Percentiles rank a stretch among this genome's conserved stretches.
Evolutionary conservation across 2,797 vertebrate species (phyloP).

Genomic region (Threskiornis aethiopicus): DNA sequence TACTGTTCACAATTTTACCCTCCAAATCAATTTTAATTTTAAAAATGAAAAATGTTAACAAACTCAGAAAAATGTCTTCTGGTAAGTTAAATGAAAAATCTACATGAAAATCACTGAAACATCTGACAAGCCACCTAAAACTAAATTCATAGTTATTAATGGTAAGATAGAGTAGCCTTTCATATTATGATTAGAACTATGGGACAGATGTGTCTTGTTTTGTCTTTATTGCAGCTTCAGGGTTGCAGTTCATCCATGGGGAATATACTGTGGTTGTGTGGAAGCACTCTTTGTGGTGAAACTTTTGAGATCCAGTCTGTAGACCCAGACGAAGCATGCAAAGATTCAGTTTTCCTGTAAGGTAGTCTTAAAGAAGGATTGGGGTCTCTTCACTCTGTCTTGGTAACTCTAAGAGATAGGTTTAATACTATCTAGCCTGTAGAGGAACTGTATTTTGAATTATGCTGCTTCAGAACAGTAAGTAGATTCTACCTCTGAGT

Average conservation of each 20-base stretch:
- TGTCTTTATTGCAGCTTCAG: neutral
- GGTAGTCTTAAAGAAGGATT: neutral
- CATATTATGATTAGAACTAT: neutral
- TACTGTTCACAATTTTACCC: neutral
- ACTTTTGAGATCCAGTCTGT: neutral
- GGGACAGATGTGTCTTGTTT: neutral
- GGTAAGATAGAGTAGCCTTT: neutral
- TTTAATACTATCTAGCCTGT: neutral
- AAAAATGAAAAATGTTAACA: neutral
- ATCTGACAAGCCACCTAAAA: neutral
- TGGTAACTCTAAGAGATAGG: neutral
- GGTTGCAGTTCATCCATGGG: neutral
- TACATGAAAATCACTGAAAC: neutral
- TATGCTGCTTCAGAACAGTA: neutral
- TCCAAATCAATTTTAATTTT: neutral
- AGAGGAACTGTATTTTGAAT: neutral
- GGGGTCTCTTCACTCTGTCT: neutral
- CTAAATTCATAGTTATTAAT: neutral
- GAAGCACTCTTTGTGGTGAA: neutral
- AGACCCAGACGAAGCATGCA: neutral
- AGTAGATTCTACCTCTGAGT: neutral
- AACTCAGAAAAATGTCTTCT: neutral
- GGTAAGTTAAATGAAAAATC: neutral
- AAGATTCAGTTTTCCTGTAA: neutral
- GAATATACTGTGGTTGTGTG: neutral